These are phyloP conservation scores for Epinotia demarniana DNA, from an alignment of 2,888 invertebrate species.

Conservation along the genomic window DNA sequence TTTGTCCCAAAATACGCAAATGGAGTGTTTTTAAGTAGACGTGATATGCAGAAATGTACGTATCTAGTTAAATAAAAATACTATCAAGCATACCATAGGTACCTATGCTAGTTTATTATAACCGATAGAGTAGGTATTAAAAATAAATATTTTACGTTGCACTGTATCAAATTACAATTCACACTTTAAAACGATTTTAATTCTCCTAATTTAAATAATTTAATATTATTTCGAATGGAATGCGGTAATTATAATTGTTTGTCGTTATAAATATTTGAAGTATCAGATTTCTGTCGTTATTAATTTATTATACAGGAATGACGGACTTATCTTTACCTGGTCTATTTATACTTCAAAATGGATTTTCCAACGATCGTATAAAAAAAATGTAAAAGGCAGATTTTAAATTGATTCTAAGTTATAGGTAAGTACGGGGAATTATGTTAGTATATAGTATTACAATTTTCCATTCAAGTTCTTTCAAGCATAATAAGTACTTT, in stretches of 20 bases:
- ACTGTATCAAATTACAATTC: conserved; percentile 40
- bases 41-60: no score
- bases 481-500: no score
- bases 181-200: conserved; percentile 30
- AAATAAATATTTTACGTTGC: not conserved
- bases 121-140: no score
- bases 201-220: conserved; percentile 37
- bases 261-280: conserved; percentile 20
- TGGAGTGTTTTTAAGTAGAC: no score
- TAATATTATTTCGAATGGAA: conserved; percentile 17
- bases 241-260: conserved; percentile 35
- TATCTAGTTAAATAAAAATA: no score
- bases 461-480: not conserved
- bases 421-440: not conserved
- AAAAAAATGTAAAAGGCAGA: not conserved
- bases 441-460: not conserved
- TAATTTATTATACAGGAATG: conserved; percentile 17
- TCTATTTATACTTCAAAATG: conserved; percentile 5
- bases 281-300: conserved; percentile 32
- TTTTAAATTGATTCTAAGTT: not conserved
- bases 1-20: no score
- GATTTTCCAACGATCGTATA: conserved; percentile 5
- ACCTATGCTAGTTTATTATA: no score
- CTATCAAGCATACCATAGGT: no score
- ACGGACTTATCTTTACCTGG: not conserved